A percentile compares a stretch with the other conserved stretches of the same genome.
Evolutionary conservation across 2,113 vertebrate species (phyloP).

Genomic region (Bostrychus sinensis): DNA sequence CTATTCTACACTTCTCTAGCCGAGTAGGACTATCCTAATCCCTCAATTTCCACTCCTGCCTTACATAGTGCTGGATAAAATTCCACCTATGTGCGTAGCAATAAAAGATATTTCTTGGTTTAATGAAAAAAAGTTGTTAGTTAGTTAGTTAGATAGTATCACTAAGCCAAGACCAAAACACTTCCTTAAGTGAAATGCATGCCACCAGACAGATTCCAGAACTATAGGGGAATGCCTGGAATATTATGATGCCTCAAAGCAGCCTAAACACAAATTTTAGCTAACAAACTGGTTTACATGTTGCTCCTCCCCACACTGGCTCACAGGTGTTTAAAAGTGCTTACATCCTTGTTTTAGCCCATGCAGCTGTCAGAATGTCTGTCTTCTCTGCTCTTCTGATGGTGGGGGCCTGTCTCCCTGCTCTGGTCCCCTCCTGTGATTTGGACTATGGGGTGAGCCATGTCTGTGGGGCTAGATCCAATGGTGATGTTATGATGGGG

Average conservation of each 20-base stretch:
- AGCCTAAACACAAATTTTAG: not conserved
- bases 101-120: no score
- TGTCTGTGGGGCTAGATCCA: constrained; percentile 43
- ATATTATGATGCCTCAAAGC: not conserved
- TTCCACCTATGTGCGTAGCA: no score
- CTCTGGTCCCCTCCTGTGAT: constrained; percentile 21
- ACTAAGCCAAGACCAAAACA: not conserved
- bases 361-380: not conserved
- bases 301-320: not conserved
- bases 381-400: not conserved
- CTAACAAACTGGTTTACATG: not conserved
- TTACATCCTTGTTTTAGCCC: not conserved
- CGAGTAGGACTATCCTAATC: no score
- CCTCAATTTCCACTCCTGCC: no score
- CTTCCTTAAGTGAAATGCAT: not conserved
- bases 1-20: no score
- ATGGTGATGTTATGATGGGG: constrained; percentile 72
- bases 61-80: no score
- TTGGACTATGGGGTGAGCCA: not conserved
- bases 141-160: no score
- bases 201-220: no score
- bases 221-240: not conserved
- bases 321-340: not conserved
- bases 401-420: not conserved
- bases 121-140: no score